Evolutionary conservation across 2,888 invertebrate genomes (phyloP).

Genomic region (Eupithecia exiguata): DNA sequence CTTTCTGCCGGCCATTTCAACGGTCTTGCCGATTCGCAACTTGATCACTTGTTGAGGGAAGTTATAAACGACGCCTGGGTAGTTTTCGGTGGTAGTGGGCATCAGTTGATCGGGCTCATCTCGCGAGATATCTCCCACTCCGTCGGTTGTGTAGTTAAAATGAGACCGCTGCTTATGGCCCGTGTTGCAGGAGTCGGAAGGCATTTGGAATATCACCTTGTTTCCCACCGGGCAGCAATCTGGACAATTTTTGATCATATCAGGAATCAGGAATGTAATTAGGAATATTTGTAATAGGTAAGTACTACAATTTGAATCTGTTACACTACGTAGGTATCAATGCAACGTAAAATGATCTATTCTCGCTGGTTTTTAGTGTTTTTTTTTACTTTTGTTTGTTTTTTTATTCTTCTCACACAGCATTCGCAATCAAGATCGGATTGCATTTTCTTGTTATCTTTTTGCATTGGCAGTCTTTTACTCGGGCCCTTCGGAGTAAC

Average conservation of each 20-base stretch:
- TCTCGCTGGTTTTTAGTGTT: constrained; percentile 31
- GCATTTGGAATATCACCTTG: constrained; percentile 78
- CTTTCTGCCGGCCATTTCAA: constrained; percentile 74
- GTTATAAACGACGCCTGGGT: constrained; percentile 72
- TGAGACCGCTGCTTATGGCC: constrained; percentile 74
- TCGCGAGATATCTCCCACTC: constrained; percentile 70
- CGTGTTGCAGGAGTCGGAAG: constrained; percentile 68
- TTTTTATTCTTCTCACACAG: constrained; percentile 58
- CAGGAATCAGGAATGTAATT: constrained; percentile 40
- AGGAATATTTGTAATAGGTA: constrained; percentile 5
- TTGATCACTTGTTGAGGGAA: constrained; percentile 73
- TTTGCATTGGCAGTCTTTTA: constrained; percentile 78
- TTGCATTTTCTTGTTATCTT: constrained; percentile 64
- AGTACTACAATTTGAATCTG: constrained; percentile 15
- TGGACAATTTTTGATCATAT: constrained; percentile 66
- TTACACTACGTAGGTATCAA: constrained; percentile 19
- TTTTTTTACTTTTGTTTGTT: constrained; percentile 54
- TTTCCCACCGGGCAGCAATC: constrained; percentile 81
- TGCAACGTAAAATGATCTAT: constrained; percentile 13
- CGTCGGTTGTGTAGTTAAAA: constrained; percentile 74
- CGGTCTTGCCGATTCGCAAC: constrained; percentile 67
- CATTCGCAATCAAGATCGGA: constrained; percentile 73
- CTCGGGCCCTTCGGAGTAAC: constrained; percentile 86
- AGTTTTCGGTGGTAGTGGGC: constrained; percentile 60
- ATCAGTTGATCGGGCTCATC: constrained; percentile 71